These are phyloP conservation scores for Bradypus variegatus DNA, from an alignment of 2,797 vertebrate species.

Conservation along the genomic window DNA sequence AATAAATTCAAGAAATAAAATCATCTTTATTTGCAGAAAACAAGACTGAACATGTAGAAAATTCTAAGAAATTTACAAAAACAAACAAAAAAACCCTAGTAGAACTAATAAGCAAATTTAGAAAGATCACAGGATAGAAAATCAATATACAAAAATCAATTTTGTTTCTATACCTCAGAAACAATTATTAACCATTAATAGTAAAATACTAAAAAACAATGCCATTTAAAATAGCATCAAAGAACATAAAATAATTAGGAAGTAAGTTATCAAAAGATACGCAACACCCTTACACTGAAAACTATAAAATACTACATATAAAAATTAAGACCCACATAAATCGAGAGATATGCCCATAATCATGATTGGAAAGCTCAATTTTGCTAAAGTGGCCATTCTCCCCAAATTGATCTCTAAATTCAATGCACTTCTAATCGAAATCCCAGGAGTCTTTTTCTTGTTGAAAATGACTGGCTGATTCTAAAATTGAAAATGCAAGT, in stretches of 20 bases:
- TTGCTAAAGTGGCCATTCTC: not conserved
- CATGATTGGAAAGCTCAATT: not conserved
- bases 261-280: not conserved
- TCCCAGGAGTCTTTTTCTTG: not conserved
- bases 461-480: not conserved
- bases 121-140: no score
- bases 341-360: not conserved
- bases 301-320: no score
- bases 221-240: not conserved
- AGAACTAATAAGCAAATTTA: no score
- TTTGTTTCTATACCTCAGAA: not conserved
- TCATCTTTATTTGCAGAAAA: not conserved
- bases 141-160: no score
- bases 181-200: not conserved
- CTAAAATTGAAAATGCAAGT: not conserved
- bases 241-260: not conserved
- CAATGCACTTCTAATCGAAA: not conserved
- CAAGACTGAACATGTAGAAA: not conserved
- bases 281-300: not conserved
- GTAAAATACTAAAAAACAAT: not conserved
- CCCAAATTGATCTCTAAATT: not conserved
- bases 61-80: no score
- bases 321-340: not conserved
- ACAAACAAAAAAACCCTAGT: no score
- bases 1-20: not conserved